Percentiles rank a stretch among this genome's conserved stretches.
phyloP scores from a whole-genome alignment of 1,140 invertebrate species.

The Oppia nitens region DNA sequence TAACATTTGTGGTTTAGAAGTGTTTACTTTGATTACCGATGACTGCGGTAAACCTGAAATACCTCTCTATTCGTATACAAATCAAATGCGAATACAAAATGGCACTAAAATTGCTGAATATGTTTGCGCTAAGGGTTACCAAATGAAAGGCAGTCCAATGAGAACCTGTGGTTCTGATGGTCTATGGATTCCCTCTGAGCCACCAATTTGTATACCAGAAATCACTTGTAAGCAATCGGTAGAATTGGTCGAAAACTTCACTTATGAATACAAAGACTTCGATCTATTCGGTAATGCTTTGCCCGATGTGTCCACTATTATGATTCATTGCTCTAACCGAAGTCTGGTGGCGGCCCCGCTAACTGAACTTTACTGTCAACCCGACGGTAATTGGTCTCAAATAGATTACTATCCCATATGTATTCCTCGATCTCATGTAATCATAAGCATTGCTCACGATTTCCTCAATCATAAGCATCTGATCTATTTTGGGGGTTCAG shows the following conservation, averaged over 20 bases:
- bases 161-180: background rate
- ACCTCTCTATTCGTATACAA: background rate
- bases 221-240: background rate
- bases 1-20: background rate
- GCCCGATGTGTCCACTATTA: background rate
- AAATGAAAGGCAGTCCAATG: background rate
- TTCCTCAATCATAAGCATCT: constrained; percentile 4
- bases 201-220: background rate
- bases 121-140: background rate
- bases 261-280: background rate
- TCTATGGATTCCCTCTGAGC: background rate
- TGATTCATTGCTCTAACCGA: background rate
- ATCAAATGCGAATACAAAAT: background rate
- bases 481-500: constrained; percentile 6
- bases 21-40: background rate
- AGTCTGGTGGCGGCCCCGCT: background rate
- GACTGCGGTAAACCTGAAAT: background rate
- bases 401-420: background rate
- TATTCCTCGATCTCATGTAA: background rate
- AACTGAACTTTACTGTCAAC: background rate
- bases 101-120: background rate
- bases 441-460: background rate
- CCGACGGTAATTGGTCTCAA: background rate
- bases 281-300: background rate
- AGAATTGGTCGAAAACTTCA: background rate